Base-by-base conservation (phyloP, 2,888 invertebrate species). In the Cheilosia impressa region DNA sequence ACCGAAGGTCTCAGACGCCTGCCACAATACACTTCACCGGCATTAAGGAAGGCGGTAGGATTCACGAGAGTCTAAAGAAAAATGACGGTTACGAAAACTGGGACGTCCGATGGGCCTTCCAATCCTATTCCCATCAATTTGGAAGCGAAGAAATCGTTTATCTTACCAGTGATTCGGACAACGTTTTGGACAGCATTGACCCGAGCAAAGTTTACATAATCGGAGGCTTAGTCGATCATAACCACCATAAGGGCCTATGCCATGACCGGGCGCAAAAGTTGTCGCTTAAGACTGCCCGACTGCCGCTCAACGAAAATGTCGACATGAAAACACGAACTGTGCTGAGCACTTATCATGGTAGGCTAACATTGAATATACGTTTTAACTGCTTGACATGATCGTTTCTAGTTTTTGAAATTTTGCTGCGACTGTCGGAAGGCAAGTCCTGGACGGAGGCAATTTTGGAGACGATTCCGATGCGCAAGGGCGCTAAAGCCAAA, bases 171-270 rank as follows among this genome's bases (percentile, higher is more conserved):
- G 99, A 99, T 92, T 99, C 99, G 15, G 96, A 97, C 58, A 97
- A 97, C 93, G 93, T 97, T 6, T 94, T 99, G 87, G 94, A 95
- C 75, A 91, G 92, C 68, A 93, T 98, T 89, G 95, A 97, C 88
- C 94, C 96, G 24, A 94, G 95, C 85, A 96, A 96, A 90, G 94
- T 96, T 57, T 99, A 99, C 90, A 95, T 99, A 63, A 99, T 99
- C 91, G 99, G 99, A 50, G 99, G 99, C 31, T 93, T 99, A 55
- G 98, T 99, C 0, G 99, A 99, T 93, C 99, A 99, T 91, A 99
- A 99, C 93, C 94, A 96, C 88, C 96, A 98, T 88, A 99, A 99
- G 96, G 98, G 98, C 2, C 92, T 97, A 17, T 98, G 98, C 90
- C 95, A 96, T 91, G 94, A 95, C 88, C 93, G 96, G 89, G 99